Conservation (phyloP, 1,140 invertebrate genomes). For the Panulirus ornatus region DNA sequence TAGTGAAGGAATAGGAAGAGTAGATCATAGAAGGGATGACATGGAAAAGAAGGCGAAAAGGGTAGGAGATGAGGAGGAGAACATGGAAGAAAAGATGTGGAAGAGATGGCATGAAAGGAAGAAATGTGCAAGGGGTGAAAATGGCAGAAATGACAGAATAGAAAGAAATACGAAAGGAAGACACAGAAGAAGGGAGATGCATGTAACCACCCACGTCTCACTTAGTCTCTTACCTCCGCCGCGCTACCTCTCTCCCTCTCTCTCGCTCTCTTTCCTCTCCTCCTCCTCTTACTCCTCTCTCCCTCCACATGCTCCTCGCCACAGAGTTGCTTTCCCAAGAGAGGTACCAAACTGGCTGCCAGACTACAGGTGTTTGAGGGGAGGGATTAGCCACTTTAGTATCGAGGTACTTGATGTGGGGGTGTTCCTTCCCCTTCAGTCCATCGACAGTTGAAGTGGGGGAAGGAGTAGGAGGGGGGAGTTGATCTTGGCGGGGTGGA, state of each 20-base stretch:
- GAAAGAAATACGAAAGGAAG: not conserved
- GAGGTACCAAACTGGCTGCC: too few relatives aligned
- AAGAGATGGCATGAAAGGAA: not conserved
- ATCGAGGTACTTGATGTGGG: too few relatives aligned
- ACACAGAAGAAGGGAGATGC: not conserved
- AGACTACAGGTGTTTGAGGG: too few relatives aligned
- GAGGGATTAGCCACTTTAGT: too few relatives aligned
- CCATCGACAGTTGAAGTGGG: too few relatives aligned
- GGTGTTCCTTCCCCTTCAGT: too few relatives aligned
- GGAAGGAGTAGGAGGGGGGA: too few relatives aligned
- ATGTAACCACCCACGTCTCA: not conserved
- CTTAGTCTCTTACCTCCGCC: not conserved
- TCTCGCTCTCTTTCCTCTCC: not conserved
- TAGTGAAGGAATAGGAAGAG: not conserved
- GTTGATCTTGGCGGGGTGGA: too few relatives aligned
- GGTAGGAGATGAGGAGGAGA: too few relatives aligned
- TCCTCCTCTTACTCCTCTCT: not conserved
- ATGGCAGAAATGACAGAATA: not conserved
- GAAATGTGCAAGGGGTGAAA: not conserved
- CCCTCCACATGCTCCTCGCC: not conserved
- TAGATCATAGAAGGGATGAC: not conserved
- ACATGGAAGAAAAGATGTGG: not conserved
- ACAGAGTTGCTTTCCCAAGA: too few relatives aligned
- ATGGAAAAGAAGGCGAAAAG: too few relatives aligned
- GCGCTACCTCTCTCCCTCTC: not conserved